Percentiles rank a stretch among this genome's conserved stretches.
Evolutionary conservation across 2,797 vertebrate genomes (phyloP).

Genomic region (Mus caroli): DNA sequence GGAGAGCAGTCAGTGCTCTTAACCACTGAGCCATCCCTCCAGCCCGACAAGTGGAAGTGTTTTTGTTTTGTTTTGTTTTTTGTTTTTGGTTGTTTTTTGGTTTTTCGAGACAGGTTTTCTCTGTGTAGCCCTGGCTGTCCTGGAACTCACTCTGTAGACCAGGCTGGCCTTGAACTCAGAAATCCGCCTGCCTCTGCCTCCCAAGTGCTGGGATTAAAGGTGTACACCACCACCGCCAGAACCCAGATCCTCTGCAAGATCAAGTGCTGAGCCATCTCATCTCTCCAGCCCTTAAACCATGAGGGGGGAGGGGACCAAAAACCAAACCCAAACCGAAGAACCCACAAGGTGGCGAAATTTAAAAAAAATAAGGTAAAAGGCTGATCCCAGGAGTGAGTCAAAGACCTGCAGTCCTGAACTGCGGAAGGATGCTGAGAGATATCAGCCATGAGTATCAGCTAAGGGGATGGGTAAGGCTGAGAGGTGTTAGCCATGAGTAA

Average conservation of each 20-base stretch:
- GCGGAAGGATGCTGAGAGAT: background rate
- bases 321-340: background rate
- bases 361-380: background rate
- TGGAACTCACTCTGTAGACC: too few relatives aligned
- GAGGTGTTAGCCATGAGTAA: background rate
- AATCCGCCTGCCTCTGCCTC: too few relatives aligned
- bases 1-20: background rate
- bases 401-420: background rate
- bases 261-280: background rate
- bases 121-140: too few relatives aligned
- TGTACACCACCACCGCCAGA: background rate
- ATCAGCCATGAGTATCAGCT: background rate
- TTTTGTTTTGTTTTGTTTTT: too few relatives aligned
- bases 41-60: background rate
- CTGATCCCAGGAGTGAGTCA: background rate
- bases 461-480: background rate
- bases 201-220: too few relatives aligned
- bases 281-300: background rate
- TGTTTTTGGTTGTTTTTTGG: too few relatives aligned
- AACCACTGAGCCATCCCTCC: background rate
- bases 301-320: background rate
- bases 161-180: too few relatives aligned
- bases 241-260: background rate
- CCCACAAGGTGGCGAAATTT: background rate
- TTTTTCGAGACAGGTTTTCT: too few relatives aligned